Evolutionary conservation across 2,113 vertebrate genomes (phyloP).

Genomic region (Pterocles orientalis): DNA sequence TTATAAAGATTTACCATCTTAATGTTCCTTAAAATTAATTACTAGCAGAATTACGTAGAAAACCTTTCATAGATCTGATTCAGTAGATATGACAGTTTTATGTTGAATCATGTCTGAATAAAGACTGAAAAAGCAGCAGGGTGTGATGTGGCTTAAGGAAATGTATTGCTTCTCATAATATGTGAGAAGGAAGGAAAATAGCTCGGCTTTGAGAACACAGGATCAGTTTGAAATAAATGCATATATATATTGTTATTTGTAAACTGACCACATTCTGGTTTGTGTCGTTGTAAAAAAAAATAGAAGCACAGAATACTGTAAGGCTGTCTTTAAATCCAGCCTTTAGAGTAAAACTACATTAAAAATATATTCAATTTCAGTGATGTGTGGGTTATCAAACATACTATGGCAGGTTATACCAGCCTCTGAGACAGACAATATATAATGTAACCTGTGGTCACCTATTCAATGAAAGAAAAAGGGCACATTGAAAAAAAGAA

Average conservation of each 20-base stretch:
- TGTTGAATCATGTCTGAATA: not conserved
- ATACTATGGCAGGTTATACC: not conserved
- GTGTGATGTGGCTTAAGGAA: not conserved
- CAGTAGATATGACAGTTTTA: not conserved
- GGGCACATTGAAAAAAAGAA: not conserved
- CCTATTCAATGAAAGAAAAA: not conserved
- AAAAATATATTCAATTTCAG: not conserved
- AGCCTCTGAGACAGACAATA: not conserved
- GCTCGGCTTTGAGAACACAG: not conserved
- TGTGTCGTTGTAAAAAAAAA: not conserved
- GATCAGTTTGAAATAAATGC: not conserved
- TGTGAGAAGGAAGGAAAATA: not conserved
- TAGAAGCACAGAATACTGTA: not conserved
- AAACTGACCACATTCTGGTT: not conserved
- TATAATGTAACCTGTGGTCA: constrained; percentile 3
- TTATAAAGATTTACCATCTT: not conserved
- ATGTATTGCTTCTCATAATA: not conserved
- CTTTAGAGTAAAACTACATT: not conserved
- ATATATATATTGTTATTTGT: not conserved
- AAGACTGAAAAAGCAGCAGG: not conserved
- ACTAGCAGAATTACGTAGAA: not conserved
- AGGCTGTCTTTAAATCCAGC: not conserved
- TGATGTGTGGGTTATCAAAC: constrained; percentile 4
- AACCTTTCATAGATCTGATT: not conserved
- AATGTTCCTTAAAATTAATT: not conserved